These are phyloP conservation scores for Cataglyphis livida DNA, from an alignment of 2,888 invertebrate species.

Conservation along the genomic window DNA sequence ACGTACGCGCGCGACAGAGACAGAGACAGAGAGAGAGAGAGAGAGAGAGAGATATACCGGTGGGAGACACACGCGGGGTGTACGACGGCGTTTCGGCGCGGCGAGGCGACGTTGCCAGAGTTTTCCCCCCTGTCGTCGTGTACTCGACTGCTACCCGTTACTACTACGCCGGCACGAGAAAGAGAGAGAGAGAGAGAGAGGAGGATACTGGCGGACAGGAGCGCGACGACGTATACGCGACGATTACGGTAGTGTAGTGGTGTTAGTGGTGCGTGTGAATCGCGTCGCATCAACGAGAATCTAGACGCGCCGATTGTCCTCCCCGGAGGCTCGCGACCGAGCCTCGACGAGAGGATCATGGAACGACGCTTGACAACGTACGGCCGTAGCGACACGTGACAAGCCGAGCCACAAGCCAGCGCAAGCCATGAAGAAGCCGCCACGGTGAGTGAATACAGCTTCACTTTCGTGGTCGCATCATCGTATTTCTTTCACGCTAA, in stretches of 20 bases:
- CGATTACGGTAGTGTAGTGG: not conserved
- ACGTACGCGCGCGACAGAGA: constrained; percentile 4
- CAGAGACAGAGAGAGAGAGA: constrained; percentile 25
- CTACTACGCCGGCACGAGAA: constrained; percentile 49
- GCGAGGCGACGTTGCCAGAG: constrained; percentile 81
- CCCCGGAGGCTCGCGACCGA: constrained; percentile 19
- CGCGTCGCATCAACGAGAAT: constrained; percentile 43
- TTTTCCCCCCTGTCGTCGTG: constrained; percentile 71
- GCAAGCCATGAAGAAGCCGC: constrained; percentile 81
- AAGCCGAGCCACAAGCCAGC: constrained; percentile 75
- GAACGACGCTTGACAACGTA: constrained; percentile 75
- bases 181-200: constrained; percentile 10
- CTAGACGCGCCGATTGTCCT: constrained; percentile 25
- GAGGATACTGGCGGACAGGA: not conserved
- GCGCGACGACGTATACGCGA: not conserved
- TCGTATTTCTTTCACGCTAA: constrained; percentile 14
- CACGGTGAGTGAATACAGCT: constrained; percentile 76
- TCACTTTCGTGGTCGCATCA: not conserved
- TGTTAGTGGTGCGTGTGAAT: constrained; percentile 18
- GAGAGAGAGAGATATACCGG: constrained; percentile 28
- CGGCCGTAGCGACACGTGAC: constrained; percentile 78
- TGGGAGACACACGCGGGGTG: constrained; percentile 39
- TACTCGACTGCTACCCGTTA: constrained; percentile 52
- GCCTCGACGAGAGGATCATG: constrained; percentile 71
- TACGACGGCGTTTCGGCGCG: constrained; percentile 66